Base-by-base conservation (phyloP, 2,797 vertebrate species). In the Molothrus ater region DNA sequence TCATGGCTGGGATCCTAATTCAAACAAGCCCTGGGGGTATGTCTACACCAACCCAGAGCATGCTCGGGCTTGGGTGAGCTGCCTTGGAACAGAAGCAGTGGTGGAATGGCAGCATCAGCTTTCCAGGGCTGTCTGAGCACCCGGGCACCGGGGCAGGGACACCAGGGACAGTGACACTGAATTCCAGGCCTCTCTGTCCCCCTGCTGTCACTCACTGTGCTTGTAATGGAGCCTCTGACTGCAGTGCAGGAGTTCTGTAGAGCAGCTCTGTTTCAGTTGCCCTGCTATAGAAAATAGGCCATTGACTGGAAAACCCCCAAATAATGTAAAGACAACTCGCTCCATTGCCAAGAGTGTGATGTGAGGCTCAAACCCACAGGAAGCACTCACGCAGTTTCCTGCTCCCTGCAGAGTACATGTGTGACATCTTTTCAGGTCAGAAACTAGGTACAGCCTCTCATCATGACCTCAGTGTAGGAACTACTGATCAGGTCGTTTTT, bases 341-440 rank as follows among this genome's bases (percentile, higher is more conserved):
- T 92, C 4, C 47, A 9, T 3, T 70, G 70, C 59, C 48, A 31
- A 1, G 25, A 38, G 74, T 20, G 88, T 71, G 84, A 84, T 61
- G 28, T 47, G 86, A 68, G 81, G 79, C 71, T 68, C 43, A 28
- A 91, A 95, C 19, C 96, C 96, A 82, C 96, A 93, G 79, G 92
- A 70, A 95, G 76, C 87, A 26, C 69, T 96, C 73, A 24, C 7
- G 3, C 68, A 85, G 70, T 88, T 96, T 93, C 91, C 90, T 95
- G 72, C 86, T 86, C 71, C 9, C 53, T 53, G 5, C 19, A 47
- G 85, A 18, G 82, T 80, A 90, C 19, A 63, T 65, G 24, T 90
- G 81, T 95, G 95, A 94, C 93, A 95, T 95, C 89, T 82, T 93
- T 87, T 84, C 36, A 42, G 84, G 87, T 66, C 86, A 94, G n/a